These are phyloP conservation scores for Homarus gammarus DNA, from an alignment of 2,888 invertebrate genomes.

Conservation along the genomic window DNA sequence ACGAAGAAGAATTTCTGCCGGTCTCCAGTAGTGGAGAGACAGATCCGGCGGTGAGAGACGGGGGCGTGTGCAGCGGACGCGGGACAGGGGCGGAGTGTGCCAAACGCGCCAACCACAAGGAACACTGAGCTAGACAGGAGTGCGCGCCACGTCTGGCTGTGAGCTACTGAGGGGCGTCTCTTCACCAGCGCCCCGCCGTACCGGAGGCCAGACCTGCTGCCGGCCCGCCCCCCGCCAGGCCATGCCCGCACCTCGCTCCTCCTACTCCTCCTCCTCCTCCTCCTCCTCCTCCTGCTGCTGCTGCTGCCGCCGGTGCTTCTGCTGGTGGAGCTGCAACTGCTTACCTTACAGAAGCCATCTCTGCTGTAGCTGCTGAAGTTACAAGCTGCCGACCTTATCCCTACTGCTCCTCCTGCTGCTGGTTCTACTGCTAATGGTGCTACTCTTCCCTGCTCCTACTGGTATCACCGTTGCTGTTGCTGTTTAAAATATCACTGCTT, in stretches of 20 bases:
- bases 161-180: slow-evolving; percentile 51
- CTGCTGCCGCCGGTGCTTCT: not conserved
- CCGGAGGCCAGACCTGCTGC: slow-evolving; percentile 39
- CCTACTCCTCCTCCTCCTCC: slow-evolving; percentile 35
- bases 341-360: not conserved
- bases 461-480: not conserved
- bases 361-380: not conserved
- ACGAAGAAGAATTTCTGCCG: not conserved
- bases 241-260: slow-evolving; percentile 55
- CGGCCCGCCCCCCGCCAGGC: slow-evolving; percentile 38
- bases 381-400: too few relatives aligned
- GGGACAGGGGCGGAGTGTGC: slow-evolving; percentile 31
- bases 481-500: too few relatives aligned
- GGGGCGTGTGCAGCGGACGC: slow-evolving; percentile 1
- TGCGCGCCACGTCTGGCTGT: slow-evolving; percentile 53
- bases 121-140: slow-evolving; percentile 40
- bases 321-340: not conserved
- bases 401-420: not conserved
- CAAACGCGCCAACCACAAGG: slow-evolving; percentile 22
- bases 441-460: not conserved
- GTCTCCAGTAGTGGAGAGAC: slow-evolving; percentile 1
- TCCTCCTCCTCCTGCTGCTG: slow-evolving; percentile 4
- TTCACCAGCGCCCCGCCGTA: not conserved
- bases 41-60: slow-evolving; percentile 2
- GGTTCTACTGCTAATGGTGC: not conserved